Base-by-base conservation (phyloP, 1,140 invertebrate genomes). In the Oedothorax gibbosus region DNA sequence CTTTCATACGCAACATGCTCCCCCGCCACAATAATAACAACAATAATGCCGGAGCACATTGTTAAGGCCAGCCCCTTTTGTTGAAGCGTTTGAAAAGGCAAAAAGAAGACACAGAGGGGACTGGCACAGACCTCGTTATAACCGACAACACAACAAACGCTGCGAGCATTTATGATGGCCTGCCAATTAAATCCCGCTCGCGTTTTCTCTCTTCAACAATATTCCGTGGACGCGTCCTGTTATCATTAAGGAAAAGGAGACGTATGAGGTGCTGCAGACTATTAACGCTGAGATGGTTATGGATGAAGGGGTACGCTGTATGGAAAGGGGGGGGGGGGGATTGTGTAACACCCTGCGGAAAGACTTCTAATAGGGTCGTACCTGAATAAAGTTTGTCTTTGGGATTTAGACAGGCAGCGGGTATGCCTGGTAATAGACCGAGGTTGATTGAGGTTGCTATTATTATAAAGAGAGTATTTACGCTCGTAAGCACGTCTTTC, bases 101-200 rank as follows among this genome's bases (percentile, higher is more conserved):
- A 71, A 53, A 71, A 35, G 68, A 35, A 35, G 35, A 35, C 35
- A 35, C 35, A 35, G 35, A 35, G 35, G 35, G 65, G 18, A n/a
- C 18, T n/a, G 20, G 11, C 20, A 62, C 20, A 66, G 65, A 50
- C 35, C 76, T 79, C 76, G 76, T 79, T 79, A 79, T 79, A 49
- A 49, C 73, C 56, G 10, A 20, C 20, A 12, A 7, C 57, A 60
- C 57, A 20, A 66, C 64, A 51, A 18, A 53, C 35, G 18, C 68
- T 71, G 68, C 35, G 35, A 15, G 69, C 64, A 79, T 71, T 79
- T 79, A 68, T 79, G 76, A 79, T 66, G 76, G 64, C 14, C 60
- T 66, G 76, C 76, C 76, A 79, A 79, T 79, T 79, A 79, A 79
- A 68, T 65, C n/a, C 21, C 21, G 20, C 49, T 14, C 50, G 62